These are phyloP conservation scores for Pseudomyrmex sp. DNA, from an alignment of 1,140 invertebrate species.

Conservation along the genomic window DNA sequence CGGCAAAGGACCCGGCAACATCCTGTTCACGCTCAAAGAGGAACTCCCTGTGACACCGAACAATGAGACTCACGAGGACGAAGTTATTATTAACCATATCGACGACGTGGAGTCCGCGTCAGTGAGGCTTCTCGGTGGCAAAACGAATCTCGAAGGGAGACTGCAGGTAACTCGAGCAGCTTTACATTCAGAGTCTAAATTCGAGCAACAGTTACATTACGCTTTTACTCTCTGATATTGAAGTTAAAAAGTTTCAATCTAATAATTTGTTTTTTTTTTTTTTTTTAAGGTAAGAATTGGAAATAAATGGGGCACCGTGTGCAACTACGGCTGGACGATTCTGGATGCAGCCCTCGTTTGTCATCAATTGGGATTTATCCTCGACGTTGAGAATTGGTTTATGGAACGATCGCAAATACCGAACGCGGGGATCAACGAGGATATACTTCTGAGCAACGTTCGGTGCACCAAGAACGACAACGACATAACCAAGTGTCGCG, in stretches of 20 bases:
- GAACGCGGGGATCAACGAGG: conserved; percentile 90
- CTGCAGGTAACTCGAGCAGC: conserved; percentile 88
- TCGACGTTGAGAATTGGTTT: conserved; percentile 97
- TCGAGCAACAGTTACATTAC: not conserved
- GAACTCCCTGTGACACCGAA: conserved; percentile 88
- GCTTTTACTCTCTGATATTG: not conserved
- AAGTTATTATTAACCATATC: conserved; percentile 74
- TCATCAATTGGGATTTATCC: conserved; percentile 96
- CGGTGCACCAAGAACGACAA: conserved; percentile 96
- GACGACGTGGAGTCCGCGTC: conserved; percentile 85
- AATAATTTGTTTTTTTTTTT: not conserved
- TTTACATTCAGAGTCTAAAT: not conserved
- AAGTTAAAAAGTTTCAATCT: not conserved
- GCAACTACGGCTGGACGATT: conserved; percentile 98
- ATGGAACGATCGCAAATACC: conserved; percentile 93
- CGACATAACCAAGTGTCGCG: conserved; percentile 95
- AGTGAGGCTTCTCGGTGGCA: conserved; percentile 91
- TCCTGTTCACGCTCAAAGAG: conserved; percentile 91
- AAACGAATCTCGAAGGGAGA: conserved; percentile 91
- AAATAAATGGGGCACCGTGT: conserved; percentile 98
- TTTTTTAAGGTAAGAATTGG: conserved; percentile 89
- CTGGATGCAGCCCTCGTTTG: conserved; percentile 96
- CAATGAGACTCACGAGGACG: conserved; percentile 85
- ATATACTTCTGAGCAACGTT: conserved; percentile 94
- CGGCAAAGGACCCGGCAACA: conserved; percentile 91